These are phyloP conservation scores for Trypoxylon attenuatum DNA, from an alignment of 2,888 invertebrate genomes.

Conservation along the genomic window DNA sequence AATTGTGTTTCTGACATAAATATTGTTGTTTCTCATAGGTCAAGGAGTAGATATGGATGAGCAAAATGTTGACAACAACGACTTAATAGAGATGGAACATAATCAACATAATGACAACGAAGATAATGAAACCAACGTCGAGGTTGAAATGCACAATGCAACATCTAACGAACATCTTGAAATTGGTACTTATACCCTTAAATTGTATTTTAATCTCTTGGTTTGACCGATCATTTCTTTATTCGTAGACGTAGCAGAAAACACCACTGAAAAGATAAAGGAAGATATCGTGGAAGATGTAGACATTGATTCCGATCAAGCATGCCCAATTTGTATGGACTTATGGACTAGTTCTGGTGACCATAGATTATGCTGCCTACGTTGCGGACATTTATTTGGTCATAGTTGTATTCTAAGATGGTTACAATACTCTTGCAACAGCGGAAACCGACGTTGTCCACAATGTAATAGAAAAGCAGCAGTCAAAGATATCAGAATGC, in stretches of 20 bases:
- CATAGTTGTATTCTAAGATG: slow-evolving; percentile 86
- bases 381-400: slow-evolving; percentile 96
- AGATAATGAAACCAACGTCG: slow-evolving; percentile 6
- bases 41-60: neutral
- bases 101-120: slow-evolving; percentile 18
- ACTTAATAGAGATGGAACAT: slow-evolving; percentile 20
- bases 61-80: slow-evolving; percentile 17
- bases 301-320: slow-evolving; percentile 79
- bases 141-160: neutral
- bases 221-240: too few relatives aligned
- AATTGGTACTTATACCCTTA: neutral
- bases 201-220: neutral
- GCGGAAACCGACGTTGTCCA: slow-evolving; percentile 84
- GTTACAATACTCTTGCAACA: slow-evolving; percentile 77
- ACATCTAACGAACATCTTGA: too few relatives aligned
- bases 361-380: slow-evolving; percentile 89
- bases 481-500: slow-evolving; percentile 82
- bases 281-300: slow-evolving; percentile 40
- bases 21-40: neutral
- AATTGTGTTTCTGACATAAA: neutral
- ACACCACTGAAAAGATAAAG: slow-evolving; percentile 13
- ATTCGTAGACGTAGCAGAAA: slow-evolving; percentile 8
- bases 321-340: slow-evolving; percentile 93
- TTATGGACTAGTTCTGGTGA: slow-evolving; percentile 90
- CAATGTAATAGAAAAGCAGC: slow-evolving; percentile 88